These are phyloP conservation scores for Forbesichthys agassizii DNA, from an alignment of 2,113 vertebrate species.

Conservation along the genomic window DNA sequence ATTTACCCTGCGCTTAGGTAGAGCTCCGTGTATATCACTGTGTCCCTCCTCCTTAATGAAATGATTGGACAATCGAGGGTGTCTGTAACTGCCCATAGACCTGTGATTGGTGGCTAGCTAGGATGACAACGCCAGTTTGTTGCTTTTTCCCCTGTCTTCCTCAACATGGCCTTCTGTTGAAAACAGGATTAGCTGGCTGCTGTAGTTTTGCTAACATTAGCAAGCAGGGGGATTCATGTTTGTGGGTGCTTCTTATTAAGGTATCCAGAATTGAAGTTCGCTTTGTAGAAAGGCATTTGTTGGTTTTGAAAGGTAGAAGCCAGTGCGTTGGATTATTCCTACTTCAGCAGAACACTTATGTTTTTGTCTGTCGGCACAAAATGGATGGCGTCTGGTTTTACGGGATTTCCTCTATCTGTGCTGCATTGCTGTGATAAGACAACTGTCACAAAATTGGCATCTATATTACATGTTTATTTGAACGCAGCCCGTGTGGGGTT, in stretches of 20 bases:
- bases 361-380: constrained; percentile 46
- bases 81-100: constrained; percentile 44
- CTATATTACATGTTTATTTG: not conserved
- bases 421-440: not conserved
- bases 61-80: constrained; percentile 52
- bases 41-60: constrained; percentile 56
- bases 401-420: constrained; percentile 18
- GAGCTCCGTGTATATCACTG: constrained; percentile 60
- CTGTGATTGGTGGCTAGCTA: constrained; percentile 66
- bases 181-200: constrained; percentile 26
- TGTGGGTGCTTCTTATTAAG: not conserved
- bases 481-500: not conserved
- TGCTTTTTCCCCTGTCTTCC: constrained; percentile 59
- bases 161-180: constrained; percentile 70
- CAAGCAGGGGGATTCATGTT: constrained; percentile 3
- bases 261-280: not conserved
- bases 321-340: constrained; percentile 17
- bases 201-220: constrained; percentile 43
- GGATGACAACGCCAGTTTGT: constrained; percentile 68
- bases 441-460: not conserved
- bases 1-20: constrained; percentile 70
- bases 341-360: constrained; percentile 10
- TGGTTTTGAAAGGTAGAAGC: not conserved
- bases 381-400: constrained; percentile 54
- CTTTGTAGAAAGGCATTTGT: no score